phyloP scores from a whole-genome alignment of 2,113 vertebrate species.

The Anthoscopus minutus region DNA sequence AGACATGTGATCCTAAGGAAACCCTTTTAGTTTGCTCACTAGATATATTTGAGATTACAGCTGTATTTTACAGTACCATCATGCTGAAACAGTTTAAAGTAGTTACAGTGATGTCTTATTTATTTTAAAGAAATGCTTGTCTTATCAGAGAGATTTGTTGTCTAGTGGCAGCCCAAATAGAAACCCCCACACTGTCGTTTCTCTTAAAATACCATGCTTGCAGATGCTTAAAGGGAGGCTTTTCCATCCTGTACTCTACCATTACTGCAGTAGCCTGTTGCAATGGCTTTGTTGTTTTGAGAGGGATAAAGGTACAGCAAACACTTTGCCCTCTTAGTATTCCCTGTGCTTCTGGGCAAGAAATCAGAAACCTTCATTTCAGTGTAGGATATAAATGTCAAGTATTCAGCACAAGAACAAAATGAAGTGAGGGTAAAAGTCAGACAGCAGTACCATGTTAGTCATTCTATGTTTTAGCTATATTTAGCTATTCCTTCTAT shows the following conservation, averaged over 20 bases:
- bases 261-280: neutral
- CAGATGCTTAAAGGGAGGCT: neutral
- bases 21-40: neutral
- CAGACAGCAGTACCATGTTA: neutral
- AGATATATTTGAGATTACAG: neutral
- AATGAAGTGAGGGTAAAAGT: neutral
- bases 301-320: neutral
- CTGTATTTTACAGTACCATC: neutral
- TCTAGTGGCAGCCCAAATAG: neutral
- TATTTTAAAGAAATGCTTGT: neutral
- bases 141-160: neutral
- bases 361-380: neutral
- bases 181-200: fast-evolving
- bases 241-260: neutral
- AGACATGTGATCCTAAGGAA: neutral
- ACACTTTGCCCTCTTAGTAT: neutral
- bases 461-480: neutral
- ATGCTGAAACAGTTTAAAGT: neutral
- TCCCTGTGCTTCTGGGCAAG: neutral
- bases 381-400: neutral
- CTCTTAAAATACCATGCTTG: neutral
- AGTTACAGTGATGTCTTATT: neutral
- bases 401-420: neutral
- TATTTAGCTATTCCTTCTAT: neutral
- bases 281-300: neutral